Evolutionary conservation across 2,888 invertebrate genomes (phyloP).

Genomic region (Lysandra bellargus): DNA sequence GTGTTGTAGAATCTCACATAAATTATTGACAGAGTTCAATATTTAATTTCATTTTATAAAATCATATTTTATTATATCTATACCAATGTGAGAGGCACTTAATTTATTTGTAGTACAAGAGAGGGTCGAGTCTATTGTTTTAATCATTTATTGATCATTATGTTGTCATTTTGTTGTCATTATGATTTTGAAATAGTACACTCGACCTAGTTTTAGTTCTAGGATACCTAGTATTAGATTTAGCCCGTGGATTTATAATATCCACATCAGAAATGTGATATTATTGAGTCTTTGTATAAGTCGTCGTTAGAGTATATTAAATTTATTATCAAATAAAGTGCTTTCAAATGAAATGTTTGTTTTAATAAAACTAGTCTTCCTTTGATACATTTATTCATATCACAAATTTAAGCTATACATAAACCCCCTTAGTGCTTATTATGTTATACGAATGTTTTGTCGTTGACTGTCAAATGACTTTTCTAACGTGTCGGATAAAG

Average conservation of each 20-base stretch:
- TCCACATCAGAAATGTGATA: slow-evolving; percentile 87
- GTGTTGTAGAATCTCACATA: slow-evolving; percentile 44
- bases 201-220: slow-evolving; percentile 41
- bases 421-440: background rate
- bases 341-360: slow-evolving; percentile 43
- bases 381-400: slow-evolving; percentile 20
- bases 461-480: background rate
- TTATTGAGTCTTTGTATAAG: slow-evolving; percentile 82
- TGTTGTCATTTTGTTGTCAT: slow-evolving; percentile 1
- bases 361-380: slow-evolving; percentile 2
- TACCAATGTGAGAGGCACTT: slow-evolving; percentile 41
- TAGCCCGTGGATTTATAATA: slow-evolving; percentile 81
- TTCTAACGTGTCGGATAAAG: background rate
- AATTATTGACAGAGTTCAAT: slow-evolving; percentile 10
- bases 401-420: background rate
- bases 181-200: background rate
- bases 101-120: slow-evolving; percentile 41
- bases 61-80: background rate
- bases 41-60: slow-evolving; percentile 27
- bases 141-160: slow-evolving; percentile 39
- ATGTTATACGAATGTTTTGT: background rate
- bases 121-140: slow-evolving; percentile 58
- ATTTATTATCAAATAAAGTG: slow-evolving; percentile 48
- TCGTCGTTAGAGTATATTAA: slow-evolving; percentile 59
- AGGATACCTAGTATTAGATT: slow-evolving; percentile 39